Conservation (phyloP, 2,113 vertebrate genomes). For the Okapia johnstoni region DNA sequence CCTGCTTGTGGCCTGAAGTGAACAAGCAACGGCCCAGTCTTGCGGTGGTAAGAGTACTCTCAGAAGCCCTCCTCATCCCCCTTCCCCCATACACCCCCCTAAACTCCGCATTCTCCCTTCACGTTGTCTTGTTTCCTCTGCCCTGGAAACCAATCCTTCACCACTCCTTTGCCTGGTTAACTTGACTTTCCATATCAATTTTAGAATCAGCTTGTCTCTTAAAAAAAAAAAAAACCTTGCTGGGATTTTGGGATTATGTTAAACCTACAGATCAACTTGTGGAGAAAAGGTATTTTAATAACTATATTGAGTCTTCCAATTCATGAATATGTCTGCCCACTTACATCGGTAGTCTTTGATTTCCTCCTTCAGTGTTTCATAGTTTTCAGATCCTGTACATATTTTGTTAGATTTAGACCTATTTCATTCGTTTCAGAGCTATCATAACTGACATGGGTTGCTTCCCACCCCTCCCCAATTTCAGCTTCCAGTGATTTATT, state of each 20-base stretch:
- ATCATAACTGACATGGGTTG: not conserved
- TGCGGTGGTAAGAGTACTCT: not conserved
- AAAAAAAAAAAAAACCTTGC: not conserved
- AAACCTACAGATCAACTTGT: not conserved
- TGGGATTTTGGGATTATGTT: not conserved
- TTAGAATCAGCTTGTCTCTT: not conserved
- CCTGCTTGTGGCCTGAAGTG: not conserved
- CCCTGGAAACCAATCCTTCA: not conserved
- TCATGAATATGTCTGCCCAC: not conserved
- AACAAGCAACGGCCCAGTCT: not conserved
- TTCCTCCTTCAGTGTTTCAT: not conserved
- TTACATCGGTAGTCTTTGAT: not conserved
- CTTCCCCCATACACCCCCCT: not conserved
- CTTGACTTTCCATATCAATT: not conserved
- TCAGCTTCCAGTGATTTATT: not conserved
- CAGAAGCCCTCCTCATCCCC: not conserved
- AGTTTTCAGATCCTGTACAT: not conserved
- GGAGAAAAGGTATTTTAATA: not conserved
- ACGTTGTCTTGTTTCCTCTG: not conserved
- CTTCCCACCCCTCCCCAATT: not conserved
- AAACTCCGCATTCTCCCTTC: not conserved
- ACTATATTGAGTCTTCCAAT: not conserved
- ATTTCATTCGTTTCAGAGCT: not conserved
- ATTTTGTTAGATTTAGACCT: not conserved
- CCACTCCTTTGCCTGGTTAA: not conserved